Evolutionary conservation across 2,797 vertebrate genomes (phyloP), one percentile per base, ranked within the genome.

Genomic region (Gobio occitaniae): DNA sequence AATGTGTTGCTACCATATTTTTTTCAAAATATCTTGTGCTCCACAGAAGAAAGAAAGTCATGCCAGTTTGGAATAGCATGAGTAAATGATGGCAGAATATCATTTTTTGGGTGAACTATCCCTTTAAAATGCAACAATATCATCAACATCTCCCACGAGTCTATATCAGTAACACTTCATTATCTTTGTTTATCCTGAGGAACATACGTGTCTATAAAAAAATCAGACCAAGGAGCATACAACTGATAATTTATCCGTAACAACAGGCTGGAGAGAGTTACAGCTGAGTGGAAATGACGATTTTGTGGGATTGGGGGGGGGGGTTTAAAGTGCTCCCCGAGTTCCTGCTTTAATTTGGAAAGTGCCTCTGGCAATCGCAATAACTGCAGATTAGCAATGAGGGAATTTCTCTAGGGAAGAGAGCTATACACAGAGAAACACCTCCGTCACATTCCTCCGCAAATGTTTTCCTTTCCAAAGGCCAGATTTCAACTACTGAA

Each of bases 301-400:
- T 80, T 81, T 65, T 54, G 75, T 80, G 74, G 78, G 81, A 88
- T 81, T 82, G 86, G 86, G 86, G 88, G 92, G 50, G 86, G 92
- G 90, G 8, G 91, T 90, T 87, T 90, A 83, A 94, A 94, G 90
- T 93, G 92, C 87, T 84, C 90, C 89, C 86, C 50, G 89, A 92
- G 86, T 87, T 92, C 90, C 90, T 91, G 87, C 93, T 93, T 95
- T 95, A 94, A 95, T 96, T 96, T 95, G 93, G 92, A 93, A 90
- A 91, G 90, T 89, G 94, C 94, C 91, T 87, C 92, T 84, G 92
- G 95, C 94, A 93, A 92, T 93, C 91, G 95, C 94, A 96, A 96
- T 96, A 96, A 95, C 94, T 92, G 93, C 93, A 94, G 95, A 96
- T 96, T 96, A 95, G 94, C 90, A 93, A 93, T 90, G 86, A 92